Base-by-base conservation (phyloP, 2,797 vertebrate species). In the Pelodytes ibericus region DNA sequence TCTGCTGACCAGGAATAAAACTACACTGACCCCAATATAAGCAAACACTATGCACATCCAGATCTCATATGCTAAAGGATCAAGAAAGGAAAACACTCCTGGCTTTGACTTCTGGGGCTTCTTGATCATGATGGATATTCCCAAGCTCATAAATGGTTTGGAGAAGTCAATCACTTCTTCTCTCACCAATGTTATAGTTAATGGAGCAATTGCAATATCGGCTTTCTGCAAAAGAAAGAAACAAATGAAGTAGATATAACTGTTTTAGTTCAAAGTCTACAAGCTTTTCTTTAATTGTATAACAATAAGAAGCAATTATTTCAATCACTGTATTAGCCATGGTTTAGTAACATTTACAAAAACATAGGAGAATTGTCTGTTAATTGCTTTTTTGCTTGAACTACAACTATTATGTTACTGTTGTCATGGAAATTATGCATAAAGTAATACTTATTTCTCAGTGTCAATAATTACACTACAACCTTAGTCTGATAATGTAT, bases 11-110 rank as follows among this genome's bases (percentile, higher is more conserved):
- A 99, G 94, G 93, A 99, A 99, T 88, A 99, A 95, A 88, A 99
- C 97, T 88, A 99, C 97, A 84, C 97, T 99, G 90, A 99, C 98
- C 70, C 98, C 98, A 80, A 99, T 99, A 92, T 99, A 99, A 86
- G 98, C 98, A 84, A 99, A 99, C 80, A 99, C 97, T 80, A 99
- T 99, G 86, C 98, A 99, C 98, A 99, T 99, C 98, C 98, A 99
- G 90, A 99, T 99, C 92, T 99, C 97, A 82, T 99, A 99, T 29
- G 97, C 97, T 92, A 99, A 94, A 0, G 98, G 98, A 87, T 99
- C 98, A 89, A 99, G 92, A 92, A 99, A 99, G 4, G 98, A 99
- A 88, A 99, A 99, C 44, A 99, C 98, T 81, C 98, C 98, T 15
- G 98, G 98, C 83, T 99, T 99, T 86, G 97, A 99, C 89, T 99